These are phyloP conservation scores for Delichon dasypus DNA, from an alignment of 2,797 vertebrate genomes.

Conservation along the genomic window DNA sequence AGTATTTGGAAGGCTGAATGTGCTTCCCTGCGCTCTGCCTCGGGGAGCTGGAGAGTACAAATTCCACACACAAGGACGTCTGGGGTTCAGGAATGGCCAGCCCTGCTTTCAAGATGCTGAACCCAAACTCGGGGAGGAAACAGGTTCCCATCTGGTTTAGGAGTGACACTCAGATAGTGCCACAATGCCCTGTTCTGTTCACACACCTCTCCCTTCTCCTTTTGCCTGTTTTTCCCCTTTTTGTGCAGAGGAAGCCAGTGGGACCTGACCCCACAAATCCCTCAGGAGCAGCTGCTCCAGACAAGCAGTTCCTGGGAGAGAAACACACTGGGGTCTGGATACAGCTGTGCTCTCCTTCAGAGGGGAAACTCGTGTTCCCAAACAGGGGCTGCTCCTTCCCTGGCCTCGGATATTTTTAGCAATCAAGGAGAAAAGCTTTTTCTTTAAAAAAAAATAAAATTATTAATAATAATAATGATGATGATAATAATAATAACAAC, in stretches of 20 bases:
- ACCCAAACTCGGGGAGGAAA: background rate
- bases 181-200: rapidly evolving
- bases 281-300: background rate
- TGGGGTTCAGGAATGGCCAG: background rate
- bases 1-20: background rate
- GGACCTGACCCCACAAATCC: rapidly evolving
- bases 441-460: background rate
- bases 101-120: background rate
- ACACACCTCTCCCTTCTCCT: background rate
- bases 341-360: background rate
- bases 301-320: background rate
- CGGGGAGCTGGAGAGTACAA: background rate
- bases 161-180: rapidly evolving
- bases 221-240: rapidly evolving
- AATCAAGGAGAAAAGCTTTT: background rate
- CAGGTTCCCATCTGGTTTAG: rapidly evolving
- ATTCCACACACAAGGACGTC: rapidly evolving
- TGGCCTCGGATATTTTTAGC: background rate
- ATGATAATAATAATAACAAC: too few species aligned
- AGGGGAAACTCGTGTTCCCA: rapidly evolving
- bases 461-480: too few species aligned
- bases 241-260: rapidly evolving
- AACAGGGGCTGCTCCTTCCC: background rate
- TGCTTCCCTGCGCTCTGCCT: background rate
- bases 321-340: rapidly evolving